Base-by-base conservation (phyloP, 2,113 vertebrate species). In the crab-eating macaque (Macaca fascicularis) region DNA sequence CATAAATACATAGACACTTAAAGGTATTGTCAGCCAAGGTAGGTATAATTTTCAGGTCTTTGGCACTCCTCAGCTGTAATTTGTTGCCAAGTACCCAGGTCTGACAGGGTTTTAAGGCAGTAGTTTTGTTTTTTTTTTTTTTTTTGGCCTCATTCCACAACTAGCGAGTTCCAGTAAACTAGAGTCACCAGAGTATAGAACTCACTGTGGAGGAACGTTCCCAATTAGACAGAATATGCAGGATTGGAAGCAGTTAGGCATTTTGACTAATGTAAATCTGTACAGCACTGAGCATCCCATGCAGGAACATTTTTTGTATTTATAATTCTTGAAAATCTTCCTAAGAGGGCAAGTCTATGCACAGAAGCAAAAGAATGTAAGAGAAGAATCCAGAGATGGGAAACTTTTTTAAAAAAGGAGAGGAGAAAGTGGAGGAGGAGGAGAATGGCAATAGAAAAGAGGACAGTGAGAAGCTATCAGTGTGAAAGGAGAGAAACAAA, bases 1-100 rank as follows among this genome's bases (percentile, higher is more conserved):
- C 64, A 38, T 92, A 93, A 95, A 89, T 91, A 92, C 67, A 79
- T 8, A 89, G 67, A 69, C 20, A 50, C 67, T 70, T 80, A 55
- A 50, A 81, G 43, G 87, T 5, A 59, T 0, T n/a, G 78, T 72
- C 72, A 74, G 19, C 32, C 38, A 2, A 79, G 59, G 27, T 38
- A 70, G 30, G 67, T 45, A 86, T 50, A 50, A 57, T 59, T 50
- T 86, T 67, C 75, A 89, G 92, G 82, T 52, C 83, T 82, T 32
- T 9, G 90, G 90, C 50, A 89, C 45, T 80, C 72, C 32, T 89
- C 50, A 11, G 70, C 10, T 30, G 35, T 45, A 74, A 96, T 61
- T 55, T 79, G 90, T 22, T n/a, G 38, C 25, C 6, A 9, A 57
- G 70, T 48, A 5, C 67, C 89, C 64, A 82, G 64, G 50, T 40